Percentiles rank a stretch among this genome's conserved stretches.
phyloP scores from a whole-genome alignment of 2,113 vertebrate species.

The Myotis yumanensis region DNA sequence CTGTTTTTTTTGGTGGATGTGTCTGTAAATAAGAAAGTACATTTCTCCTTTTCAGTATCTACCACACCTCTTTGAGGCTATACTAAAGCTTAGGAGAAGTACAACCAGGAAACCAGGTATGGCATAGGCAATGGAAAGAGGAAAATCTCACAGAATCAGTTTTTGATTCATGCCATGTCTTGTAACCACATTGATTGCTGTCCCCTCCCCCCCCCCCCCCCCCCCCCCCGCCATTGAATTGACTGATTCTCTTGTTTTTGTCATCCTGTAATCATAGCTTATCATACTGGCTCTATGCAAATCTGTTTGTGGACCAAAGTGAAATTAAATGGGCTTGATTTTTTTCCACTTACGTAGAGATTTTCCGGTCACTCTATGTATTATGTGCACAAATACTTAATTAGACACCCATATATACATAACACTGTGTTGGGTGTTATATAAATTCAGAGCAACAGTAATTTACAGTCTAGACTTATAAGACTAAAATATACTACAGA shows the following conservation, averaged over 20 bases:
- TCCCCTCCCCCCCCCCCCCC: not conserved
- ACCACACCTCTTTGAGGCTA: not conserved
- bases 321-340: conserved; percentile 10
- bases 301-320: conserved; percentile 23
- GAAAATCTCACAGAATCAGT: not conserved
- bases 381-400: not conserved
- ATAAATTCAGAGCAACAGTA: conserved; percentile 5
- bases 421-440: not conserved
- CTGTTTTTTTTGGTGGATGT: not conserved
- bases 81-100: conserved; percentile 2
- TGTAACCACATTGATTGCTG: not conserved
- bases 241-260: not conserved
- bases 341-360: not conserved
- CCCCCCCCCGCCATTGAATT: not conserved
- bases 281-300: not conserved
- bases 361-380: not conserved
- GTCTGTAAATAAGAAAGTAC: not conserved
- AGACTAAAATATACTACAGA: not conserved
- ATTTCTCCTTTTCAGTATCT: not conserved
- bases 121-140: not conserved
- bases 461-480: not conserved
- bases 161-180: not conserved
- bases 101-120: not conserved
- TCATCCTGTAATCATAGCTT: not conserved
- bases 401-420: not conserved